Percentiles rank a stretch among this genome's conserved stretches.
These are phyloP conservation scores for Pterostichus madidus DNA, from an alignment of 2,888 invertebrate genomes.

Conservation along the genomic window DNA sequence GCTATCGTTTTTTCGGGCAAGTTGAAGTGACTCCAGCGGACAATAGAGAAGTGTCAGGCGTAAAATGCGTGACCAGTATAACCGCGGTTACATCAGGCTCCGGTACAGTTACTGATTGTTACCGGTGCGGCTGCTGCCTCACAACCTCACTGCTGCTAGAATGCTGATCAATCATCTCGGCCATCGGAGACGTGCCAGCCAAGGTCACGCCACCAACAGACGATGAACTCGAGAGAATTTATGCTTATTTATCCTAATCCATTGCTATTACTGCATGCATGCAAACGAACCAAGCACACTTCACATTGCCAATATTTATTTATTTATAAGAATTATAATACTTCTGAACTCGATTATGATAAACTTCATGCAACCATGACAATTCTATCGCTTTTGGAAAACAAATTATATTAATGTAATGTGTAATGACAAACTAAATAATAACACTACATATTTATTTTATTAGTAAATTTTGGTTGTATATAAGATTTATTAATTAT, in stretches of 20 bases:
- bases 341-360: neutral
- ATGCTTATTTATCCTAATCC: slow-evolving; percentile 23
- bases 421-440: too few species aligned
- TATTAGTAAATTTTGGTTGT: too few species aligned
- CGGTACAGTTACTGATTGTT: slow-evolving; percentile 47
- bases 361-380: neutral
- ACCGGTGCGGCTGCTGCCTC: slow-evolving; percentile 30
- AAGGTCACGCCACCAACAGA: slow-evolving; percentile 52
- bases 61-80: slow-evolving; percentile 36
- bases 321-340: too few species aligned
- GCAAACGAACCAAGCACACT: neutral
- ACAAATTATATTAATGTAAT: too few species aligned
- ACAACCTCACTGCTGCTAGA: slow-evolving; percentile 7
- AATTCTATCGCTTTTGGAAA: too few species aligned
- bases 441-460: too few species aligned
- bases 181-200: slow-evolving; percentile 53
- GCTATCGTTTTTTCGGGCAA: slow-evolving; percentile 16
- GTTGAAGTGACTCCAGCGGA: slow-evolving; percentile 8
- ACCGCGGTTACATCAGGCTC: slow-evolving; percentile 42
- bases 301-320: neutral
- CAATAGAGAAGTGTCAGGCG: slow-evolving; percentile 38
- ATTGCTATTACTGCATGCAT: slow-evolving; percentile 27
- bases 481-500: too few species aligned
- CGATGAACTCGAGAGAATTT: slow-evolving; percentile 24
- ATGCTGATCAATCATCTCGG: slow-evolving; percentile 64